Evolutionary conservation across 2,888 invertebrate species (phyloP), one percentile per base, ranked within the genome.

Genomic region (Eledona agricola): DNA sequence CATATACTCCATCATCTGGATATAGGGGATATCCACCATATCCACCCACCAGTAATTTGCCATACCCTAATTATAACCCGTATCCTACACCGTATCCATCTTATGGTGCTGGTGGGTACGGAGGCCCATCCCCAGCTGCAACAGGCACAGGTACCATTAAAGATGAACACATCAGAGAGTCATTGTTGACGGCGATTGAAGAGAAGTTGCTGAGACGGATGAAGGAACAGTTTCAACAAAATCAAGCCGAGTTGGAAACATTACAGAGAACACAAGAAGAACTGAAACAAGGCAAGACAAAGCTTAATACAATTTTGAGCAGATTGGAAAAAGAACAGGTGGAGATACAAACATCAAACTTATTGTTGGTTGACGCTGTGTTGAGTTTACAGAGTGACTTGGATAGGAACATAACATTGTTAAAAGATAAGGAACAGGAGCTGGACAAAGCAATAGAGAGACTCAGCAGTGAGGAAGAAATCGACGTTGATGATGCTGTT

Each of bases 401-500:
- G 50, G 91, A 93, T 64, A 89, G 88, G 70, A 95, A 92, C 77
- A 88, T 94, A 32, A 81, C 82, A 32, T 80, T 93, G 51, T 77
- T 96, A 59, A 86, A 89, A 76, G 93, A 95, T 62, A 94, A 95
- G 72, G 91, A 93, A 71, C 83, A 87, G 56, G 95, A 96, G 75
- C 78, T 96, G 62, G 87, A 90, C 65, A 86, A 88, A 66, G 88
- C 90, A 19, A 84, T 94, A 16, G 85, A 85, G 53, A 85, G 88
- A 61, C 78, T 92, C 17, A 84, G 88, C 35, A 86, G 87, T 67
- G 87, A 90, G 62, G 89, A 93, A 64, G 84, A 87, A 16, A 86
- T 94, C 63, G 91, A 93, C 78, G 92, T 96, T 25, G 98, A 99
- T 77, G 96, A 97, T 73, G 96, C 96, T 47, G 96, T 98, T 19